Evolutionary conservation across 2,888 invertebrate genomes (phyloP).

Genomic region (Caenorhabditis sulstoni): DNA sequence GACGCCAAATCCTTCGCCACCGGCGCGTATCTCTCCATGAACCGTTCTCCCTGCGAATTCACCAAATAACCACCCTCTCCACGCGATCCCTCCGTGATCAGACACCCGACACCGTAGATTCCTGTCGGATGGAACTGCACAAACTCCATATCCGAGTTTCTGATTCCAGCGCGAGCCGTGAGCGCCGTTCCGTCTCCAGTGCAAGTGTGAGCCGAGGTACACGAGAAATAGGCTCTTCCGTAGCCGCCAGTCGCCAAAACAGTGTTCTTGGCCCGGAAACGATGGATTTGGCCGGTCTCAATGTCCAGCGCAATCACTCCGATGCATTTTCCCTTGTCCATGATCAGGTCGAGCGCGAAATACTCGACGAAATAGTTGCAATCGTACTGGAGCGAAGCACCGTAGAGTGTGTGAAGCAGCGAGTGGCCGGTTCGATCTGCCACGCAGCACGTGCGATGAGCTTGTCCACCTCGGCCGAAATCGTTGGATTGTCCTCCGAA

Average conservation of each 20-base stretch:
- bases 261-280: conserved; percentile 90
- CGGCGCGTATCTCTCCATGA: conserved; percentile 89
- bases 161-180: conserved; percentile 93
- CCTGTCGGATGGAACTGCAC: conserved; percentile 99
- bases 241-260: conserved; percentile 84
- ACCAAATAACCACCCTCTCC: conserved; percentile 97
- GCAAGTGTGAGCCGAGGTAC: conserved; percentile 98
- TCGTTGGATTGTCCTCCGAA: conserved; percentile 98
- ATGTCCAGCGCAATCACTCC: conserved; percentile 94
- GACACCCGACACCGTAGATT: conserved; percentile 97
- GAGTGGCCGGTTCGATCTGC: conserved; percentile 99
- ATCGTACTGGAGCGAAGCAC: conserved; percentile 93
- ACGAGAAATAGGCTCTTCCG: conserved; percentile 94
- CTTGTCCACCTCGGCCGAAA: conserved; percentile 93
- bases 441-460: conserved; percentile 90
- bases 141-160: conserved; percentile 97
- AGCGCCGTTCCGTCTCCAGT: conserved; percentile 90
- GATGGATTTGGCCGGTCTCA: conserved; percentile 96
- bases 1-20: conserved; percentile 98
- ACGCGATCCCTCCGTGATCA: conserved; percentile 91
- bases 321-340: conserved; percentile 86
- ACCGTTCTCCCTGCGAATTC: conserved; percentile 94
- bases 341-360: conserved; percentile 95
- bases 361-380: conserved; percentile 99
- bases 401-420: conserved; percentile 96